Conservation (phyloP, 2,888 invertebrate genomes). For the Mesochorus sp. region DNA sequence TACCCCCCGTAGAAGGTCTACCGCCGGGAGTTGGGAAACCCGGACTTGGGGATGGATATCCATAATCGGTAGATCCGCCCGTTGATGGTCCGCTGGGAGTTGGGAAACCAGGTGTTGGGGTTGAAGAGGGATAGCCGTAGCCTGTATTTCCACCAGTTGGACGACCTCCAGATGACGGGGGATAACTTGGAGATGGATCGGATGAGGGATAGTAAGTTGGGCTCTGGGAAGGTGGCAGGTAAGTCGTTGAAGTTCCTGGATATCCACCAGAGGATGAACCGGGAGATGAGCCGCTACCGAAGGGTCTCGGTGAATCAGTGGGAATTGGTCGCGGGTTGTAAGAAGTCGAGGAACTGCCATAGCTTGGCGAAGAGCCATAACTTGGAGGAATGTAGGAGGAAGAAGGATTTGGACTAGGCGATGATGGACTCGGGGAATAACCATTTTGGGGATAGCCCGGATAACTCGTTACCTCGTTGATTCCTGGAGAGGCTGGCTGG, state of each 20-base stretch:
- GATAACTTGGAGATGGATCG: conserved; percentile 1
- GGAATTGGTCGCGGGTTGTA: conserved; percentile 68
- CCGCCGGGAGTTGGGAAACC: conserved; percentile 58
- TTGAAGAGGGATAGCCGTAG: conserved; percentile 47
- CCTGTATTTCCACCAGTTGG: conserved; percentile 22
- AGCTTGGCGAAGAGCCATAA: conserved; percentile 62
- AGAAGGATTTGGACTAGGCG: conserved; percentile 66
- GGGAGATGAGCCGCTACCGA: conserved; percentile 71
- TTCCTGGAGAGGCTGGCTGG: conserved; percentile 82
- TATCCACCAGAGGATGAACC: conserved; percentile 8
- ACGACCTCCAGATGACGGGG: conserved; percentile 41
- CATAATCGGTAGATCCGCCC: conserved; percentile 14
- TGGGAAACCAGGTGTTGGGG: conserved; percentile 56
- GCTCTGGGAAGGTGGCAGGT: conserved; percentile 62
- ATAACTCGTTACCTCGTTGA: conserved; percentile 73
- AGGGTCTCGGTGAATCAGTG: conserved; percentile 66
- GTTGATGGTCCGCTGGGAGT: conserved; percentile 58
- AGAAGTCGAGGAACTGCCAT: conserved; percentile 65
- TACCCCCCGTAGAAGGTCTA: conserved; percentile 24
- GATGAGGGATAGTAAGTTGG: conserved; percentile 41
- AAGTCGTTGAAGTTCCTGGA: conserved; percentile 66
- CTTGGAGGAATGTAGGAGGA: conserved; percentile 72
- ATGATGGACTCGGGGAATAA: conserved; percentile 69
- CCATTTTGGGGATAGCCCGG: conserved; percentile 70
- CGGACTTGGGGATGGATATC: conserved; percentile 52